Percentiles rank a stretch among this genome's conserved stretches.
Evolutionary conservation across 2,888 invertebrate genomes (phyloP).

Genomic region (Elysia crispata): DNA sequence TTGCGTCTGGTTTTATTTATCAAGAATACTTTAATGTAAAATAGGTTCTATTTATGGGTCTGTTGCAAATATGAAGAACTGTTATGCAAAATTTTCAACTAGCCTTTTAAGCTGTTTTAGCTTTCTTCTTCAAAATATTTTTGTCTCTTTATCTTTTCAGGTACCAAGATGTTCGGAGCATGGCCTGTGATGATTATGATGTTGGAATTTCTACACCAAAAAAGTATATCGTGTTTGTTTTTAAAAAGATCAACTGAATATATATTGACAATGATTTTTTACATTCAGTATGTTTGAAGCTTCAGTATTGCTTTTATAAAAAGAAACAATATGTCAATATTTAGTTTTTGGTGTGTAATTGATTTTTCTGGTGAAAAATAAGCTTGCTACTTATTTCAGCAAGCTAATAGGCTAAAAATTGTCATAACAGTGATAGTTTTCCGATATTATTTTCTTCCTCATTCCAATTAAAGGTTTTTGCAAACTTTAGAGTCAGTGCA

Average conservation of each 20-base stretch:
- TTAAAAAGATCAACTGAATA: not conserved
- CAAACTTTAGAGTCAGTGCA: too few relatives aligned
- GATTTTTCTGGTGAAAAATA: not conserved
- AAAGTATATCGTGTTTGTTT: slow-evolving; percentile 80
- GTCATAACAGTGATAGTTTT: too few relatives aligned
- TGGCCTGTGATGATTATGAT: slow-evolving; percentile 87
- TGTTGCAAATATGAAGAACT: not conserved
- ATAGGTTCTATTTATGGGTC: too few relatives aligned
- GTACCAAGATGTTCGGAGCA: slow-evolving; percentile 84
- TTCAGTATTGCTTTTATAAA: not conserved
- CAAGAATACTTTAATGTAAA: too few relatives aligned
- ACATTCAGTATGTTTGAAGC: not conserved
- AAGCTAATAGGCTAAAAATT: not conserved
- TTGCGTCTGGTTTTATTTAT: too few relatives aligned
- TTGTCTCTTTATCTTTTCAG: slow-evolving; percentile 59
- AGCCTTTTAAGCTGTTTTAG: not conserved
- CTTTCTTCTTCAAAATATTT: not conserved
- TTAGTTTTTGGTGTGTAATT: not conserved
- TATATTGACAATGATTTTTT: not conserved
- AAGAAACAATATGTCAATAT: not conserved
- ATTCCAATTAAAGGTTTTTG: too few relatives aligned
- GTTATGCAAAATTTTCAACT: not conserved
- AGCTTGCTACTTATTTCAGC: not conserved
- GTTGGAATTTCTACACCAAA: slow-evolving; percentile 85
- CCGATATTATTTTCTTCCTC: too few relatives aligned